Base-by-base conservation (phyloP, 2,888 invertebrate species). In the Steinernema hermaphroditum region DNA sequence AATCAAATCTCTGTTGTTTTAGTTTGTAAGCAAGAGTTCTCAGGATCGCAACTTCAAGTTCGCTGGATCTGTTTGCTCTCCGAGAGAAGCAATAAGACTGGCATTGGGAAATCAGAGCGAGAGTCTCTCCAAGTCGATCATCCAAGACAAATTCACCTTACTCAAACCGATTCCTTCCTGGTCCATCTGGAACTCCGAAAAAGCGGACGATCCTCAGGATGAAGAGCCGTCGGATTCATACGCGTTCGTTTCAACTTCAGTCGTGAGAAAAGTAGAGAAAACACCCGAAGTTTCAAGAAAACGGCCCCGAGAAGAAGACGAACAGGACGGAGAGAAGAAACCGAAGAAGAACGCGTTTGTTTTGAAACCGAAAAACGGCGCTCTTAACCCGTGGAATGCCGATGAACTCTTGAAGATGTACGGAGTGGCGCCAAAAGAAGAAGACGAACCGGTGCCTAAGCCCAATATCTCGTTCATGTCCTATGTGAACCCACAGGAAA, bases 81-180 rank as follows among this genome's bases (percentile, higher is more conserved):
- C 81, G 19, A 62, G 54, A 29, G 72, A 74, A 8, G 72, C 83
- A 0, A 57, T 77, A 41, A 78, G 82, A 62, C 69, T 81, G 14
- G 83, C 83, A 1, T 71, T 82, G 2, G 83, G 83, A 29, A 83
- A 83, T 72, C 29, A 62, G 16, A 27, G 8, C 29, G 62, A 62
- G 8, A 12, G 16, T 9, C 62, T 62, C 1, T 14, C 16, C 1
- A 62, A 62, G 19, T 34, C 62, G 32, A 62, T 1, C 12, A 62
- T 62, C 16, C 62, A 62, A 19, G 62, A 62, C 34, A 62, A 29
- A 16, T 62, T 62, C 32, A 62, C 34, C 32, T 32, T 62, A 2
- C 6, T n/a, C 34, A 62, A 62, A 16, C 50, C 50, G 2, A 8
- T 62, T 16, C 32, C 62, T 14, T 62, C 62, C 1, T 62, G 62